Percentiles rank a stretch among this genome's conserved stretches.
Evolutionary conservation across 2,888 invertebrate genomes (phyloP).

Genomic region (Stictocephala bisonia): DNA sequence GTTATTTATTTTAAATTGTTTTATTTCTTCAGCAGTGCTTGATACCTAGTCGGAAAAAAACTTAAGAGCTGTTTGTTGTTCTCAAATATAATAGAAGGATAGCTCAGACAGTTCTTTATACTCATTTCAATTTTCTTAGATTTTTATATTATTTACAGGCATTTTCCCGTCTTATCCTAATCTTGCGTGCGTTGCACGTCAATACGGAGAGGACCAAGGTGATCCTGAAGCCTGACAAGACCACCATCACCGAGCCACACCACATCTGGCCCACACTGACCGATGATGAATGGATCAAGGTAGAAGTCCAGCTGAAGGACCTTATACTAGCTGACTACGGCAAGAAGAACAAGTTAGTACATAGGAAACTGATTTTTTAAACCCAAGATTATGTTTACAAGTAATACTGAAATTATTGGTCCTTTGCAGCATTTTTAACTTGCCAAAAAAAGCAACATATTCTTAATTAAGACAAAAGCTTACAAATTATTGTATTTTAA

Average conservation of each 20-base stretch:
- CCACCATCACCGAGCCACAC: slow-evolving; percentile 98
- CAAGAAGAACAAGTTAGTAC: slow-evolving; percentile 96
- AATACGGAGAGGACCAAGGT: slow-evolving; percentile 99
- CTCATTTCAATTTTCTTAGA: too few species aligned
- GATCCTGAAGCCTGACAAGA: slow-evolving; percentile 98
- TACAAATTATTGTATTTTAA: too few species aligned
- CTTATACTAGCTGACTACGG: slow-evolving; percentile 99
- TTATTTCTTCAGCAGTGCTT: too few species aligned
- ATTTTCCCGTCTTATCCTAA: slow-evolving; percentile 96
- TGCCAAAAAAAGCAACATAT: not conserved
- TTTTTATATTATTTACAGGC: slow-evolving; percentile 74
- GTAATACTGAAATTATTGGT: too few species aligned
- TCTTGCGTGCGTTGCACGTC: slow-evolving; percentile 96
- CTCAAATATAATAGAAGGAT: too few species aligned
- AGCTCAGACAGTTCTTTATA: too few species aligned
- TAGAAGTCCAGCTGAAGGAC: slow-evolving; percentile 98
- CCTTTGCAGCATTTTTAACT: too few species aligned
- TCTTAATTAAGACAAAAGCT: slow-evolving; percentile 49
- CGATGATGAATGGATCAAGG: slow-evolving; percentile 99
- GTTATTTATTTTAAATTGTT: too few species aligned
- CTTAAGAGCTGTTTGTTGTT: too few species aligned
- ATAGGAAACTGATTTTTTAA: too few species aligned
- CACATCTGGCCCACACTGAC: slow-evolving; percentile 99
- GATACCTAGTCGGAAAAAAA: too few species aligned
- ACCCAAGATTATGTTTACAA: too few species aligned